Conservation (phyloP, 2,888 invertebrate genomes). For the Trichacis sp. region DNA sequence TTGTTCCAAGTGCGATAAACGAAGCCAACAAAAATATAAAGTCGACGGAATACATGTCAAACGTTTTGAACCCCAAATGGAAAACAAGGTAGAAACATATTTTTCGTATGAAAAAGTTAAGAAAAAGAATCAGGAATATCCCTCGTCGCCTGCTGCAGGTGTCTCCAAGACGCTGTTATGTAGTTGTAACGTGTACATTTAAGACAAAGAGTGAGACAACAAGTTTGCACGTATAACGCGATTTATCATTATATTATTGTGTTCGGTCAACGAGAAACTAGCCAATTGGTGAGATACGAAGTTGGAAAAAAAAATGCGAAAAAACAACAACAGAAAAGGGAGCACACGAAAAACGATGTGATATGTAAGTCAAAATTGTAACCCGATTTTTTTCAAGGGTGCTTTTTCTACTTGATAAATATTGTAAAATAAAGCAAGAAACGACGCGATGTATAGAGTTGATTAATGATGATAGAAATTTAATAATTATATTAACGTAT, state of each 20-base stretch:
- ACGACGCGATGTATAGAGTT: slow-evolving; percentile 53
- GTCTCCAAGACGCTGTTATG: slow-evolving; percentile 1
- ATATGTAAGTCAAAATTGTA: slow-evolving; percentile 54
- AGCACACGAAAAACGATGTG: slow-evolving; percentile 51
- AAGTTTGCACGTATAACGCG: slow-evolving; percentile 9
- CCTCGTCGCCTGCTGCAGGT: slow-evolving; percentile 9
- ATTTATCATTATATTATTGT: slow-evolving; percentile 7
- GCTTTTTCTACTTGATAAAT: slow-evolving; percentile 64
- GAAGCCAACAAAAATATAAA: not conserved
- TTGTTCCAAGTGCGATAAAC: slow-evolving; percentile 6
- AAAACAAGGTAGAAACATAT: slow-evolving; percentile 18
- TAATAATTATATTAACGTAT: slow-evolving; percentile 43
- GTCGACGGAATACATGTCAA: not conserved
- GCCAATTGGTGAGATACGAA: slow-evolving; percentile 18
- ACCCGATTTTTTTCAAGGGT: slow-evolving; percentile 58
- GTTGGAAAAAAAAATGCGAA: too few species aligned
- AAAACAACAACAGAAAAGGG: slow-evolving; percentile 10
- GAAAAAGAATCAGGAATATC: slow-evolving; percentile 10
- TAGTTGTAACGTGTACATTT: slow-evolving; percentile 2
- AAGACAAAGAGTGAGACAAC: slow-evolving; percentile 15
- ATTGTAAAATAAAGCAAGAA: slow-evolving; percentile 54
- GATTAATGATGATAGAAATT: slow-evolving; percentile 49
- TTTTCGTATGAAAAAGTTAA: slow-evolving; percentile 17
- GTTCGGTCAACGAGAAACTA: slow-evolving; percentile 24
- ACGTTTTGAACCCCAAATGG: not conserved